These are phyloP conservation scores for Argya squamiceps DNA, from an alignment of 2,797 vertebrate species.

Conservation along the genomic window DNA sequence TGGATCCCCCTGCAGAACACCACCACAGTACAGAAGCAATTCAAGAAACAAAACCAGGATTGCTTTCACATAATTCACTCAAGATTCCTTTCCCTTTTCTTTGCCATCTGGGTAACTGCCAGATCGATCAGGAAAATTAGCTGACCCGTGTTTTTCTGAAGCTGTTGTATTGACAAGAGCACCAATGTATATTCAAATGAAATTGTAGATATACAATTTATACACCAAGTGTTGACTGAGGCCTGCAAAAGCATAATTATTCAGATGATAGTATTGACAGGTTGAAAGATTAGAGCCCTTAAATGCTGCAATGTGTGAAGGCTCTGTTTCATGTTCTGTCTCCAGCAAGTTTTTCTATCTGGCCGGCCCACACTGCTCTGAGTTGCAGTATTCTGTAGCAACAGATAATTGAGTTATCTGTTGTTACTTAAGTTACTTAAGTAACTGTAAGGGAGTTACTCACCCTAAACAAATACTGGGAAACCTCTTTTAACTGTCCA, in stretches of 20 bases:
- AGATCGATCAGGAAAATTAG: rapidly evolving
- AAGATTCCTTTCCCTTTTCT: not conserved
- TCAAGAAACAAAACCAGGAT: not conserved
- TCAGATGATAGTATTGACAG: not conserved
- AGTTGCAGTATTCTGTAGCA: not conserved
- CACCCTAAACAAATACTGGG: too few relatives aligned
- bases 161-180: not conserved
- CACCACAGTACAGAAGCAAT: not conserved
- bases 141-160: not conserved
- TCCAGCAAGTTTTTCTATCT: not conserved
- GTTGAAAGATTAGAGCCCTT: not conserved
- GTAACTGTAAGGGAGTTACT: too few relatives aligned
- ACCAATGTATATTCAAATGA: rapidly evolving
- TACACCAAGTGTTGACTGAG: not conserved
- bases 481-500: not conserved
- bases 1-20: rapidly evolving
- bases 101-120: not conserved
- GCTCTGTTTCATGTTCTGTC: rapidly evolving
- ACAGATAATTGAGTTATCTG: rapidly evolving
- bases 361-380: not conserved
- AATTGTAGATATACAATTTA: not conserved
- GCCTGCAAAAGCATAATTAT: not conserved
- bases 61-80: not conserved
- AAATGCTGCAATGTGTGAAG: not conserved
- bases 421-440: too few relatives aligned